phyloP scores from a whole-genome alignment of 1,140 invertebrate species.

The Nephila pilipes region DNA sequence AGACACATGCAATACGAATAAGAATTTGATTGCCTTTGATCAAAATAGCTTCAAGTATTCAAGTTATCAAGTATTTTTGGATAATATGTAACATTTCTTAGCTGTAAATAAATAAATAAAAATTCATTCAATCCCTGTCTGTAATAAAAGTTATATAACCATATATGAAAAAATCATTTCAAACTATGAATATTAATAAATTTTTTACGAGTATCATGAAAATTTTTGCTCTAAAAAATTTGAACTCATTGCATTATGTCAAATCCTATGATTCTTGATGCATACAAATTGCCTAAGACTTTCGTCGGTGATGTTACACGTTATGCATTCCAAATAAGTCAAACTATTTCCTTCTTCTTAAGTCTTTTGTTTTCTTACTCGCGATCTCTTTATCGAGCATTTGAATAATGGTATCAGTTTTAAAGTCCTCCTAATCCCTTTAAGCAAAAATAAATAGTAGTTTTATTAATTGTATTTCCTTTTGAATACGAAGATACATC shows the following conservation, averaged over 20 bases:
- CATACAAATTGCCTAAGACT: background rate
- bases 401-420: background rate
- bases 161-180: too few species aligned
- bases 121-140: too few species aligned
- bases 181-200: too few species aligned
- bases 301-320: fast-evolving
- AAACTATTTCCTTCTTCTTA: background rate
- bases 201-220: too few species aligned
- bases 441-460: background rate
- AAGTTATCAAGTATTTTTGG: too few species aligned
- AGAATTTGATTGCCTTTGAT: too few species aligned
- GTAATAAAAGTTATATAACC: too few species aligned
- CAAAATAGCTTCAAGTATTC: too few species aligned
- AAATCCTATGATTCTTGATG: background rate
- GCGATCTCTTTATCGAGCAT: background rate
- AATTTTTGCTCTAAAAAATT: too few species aligned
- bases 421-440: background rate
- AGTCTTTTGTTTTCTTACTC: background rate
- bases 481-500: background rate
- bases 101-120: too few species aligned
- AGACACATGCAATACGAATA: too few species aligned
- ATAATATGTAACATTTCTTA: too few species aligned
- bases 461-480: background rate
- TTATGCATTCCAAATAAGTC: background rate
- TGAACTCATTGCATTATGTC: background rate